Evolutionary conservation across 2,888 invertebrate species (phyloP).

Genomic region (Eristalis tenax): DNA sequence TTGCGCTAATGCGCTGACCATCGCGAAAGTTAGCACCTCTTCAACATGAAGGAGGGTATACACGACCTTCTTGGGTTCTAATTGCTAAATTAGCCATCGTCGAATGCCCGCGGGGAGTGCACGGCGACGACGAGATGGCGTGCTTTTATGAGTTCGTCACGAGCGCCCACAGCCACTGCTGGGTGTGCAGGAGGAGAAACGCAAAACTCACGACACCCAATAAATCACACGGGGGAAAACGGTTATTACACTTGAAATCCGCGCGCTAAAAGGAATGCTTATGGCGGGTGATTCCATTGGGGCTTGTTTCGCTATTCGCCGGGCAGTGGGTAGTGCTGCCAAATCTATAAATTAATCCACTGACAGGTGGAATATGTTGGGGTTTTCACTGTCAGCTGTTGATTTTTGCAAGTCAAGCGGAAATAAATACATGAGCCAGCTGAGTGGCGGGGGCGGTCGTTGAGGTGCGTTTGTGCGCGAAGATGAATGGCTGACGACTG

Average conservation of each 20-base stretch:
- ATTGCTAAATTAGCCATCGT: slow-evolving; percentile 50
- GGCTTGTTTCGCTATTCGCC: slow-evolving; percentile 26
- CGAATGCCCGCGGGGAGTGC: neutral
- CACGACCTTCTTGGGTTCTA: slow-evolving; percentile 42
- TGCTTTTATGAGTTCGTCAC: slow-evolving; percentile 48
- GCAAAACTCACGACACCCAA: slow-evolving; percentile 42
- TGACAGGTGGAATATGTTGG: slow-evolving; percentile 63
- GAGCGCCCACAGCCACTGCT: slow-evolving; percentile 31
- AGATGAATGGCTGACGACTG: too few relatives aligned
- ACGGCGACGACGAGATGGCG: neutral
- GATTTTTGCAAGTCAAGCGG: slow-evolving; percentile 38
- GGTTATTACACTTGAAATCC: slow-evolving; percentile 45
- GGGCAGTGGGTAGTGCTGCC: slow-evolving; percentile 39
- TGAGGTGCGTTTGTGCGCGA: neutral
- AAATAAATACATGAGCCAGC: slow-evolving; percentile 35
- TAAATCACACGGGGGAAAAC: slow-evolving; percentile 58
- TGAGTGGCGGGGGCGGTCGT: neutral
- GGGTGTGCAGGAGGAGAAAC: neutral
- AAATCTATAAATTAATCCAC: slow-evolving; percentile 56
- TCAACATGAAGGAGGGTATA: slow-evolving; percentile 10
- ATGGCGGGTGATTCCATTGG: slow-evolving; percentile 3
- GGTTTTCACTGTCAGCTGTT: slow-evolving; percentile 44
- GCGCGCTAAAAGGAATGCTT: slow-evolving; percentile 45
- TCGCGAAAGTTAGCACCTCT: slow-evolving; percentile 40
- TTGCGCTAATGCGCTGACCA: slow-evolving; percentile 30